Evolutionary conservation across 1,140 invertebrate genomes (phyloP).

Genomic region (Mamestra configurata): DNA sequence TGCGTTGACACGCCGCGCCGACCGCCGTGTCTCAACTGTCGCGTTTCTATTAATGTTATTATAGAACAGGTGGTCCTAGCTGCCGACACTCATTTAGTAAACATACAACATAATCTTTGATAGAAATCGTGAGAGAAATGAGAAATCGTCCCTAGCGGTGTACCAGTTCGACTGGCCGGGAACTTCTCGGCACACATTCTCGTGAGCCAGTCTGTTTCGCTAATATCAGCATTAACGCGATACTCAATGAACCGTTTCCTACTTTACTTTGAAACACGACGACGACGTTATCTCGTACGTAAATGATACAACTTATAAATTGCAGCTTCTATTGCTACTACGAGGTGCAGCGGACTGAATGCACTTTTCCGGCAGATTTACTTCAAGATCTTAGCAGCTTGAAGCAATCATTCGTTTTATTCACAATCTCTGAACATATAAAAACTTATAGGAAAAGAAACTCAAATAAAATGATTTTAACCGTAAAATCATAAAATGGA

Average conservation of each 20-base stretch:
- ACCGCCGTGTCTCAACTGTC: constrained; percentile 47
- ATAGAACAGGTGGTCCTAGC: constrained; percentile 50
- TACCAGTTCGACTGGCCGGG: constrained; percentile 27
- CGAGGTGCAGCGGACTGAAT: neutral
- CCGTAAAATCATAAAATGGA: too few relatives aligned
- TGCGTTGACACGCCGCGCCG: constrained; percentile 54
- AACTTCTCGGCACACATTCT: constrained; percentile 48
- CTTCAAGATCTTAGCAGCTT: neutral
- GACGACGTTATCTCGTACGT: constrained; percentile 19
- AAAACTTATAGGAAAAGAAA: too few relatives aligned
- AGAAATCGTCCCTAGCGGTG: neutral
- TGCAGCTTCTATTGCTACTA: neutral
- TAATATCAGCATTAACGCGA: constrained; percentile 55
- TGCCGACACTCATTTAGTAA: constrained; percentile 23
- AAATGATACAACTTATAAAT: constrained; percentile 6
- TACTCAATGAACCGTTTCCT: constrained; percentile 67
- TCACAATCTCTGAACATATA: too few relatives aligned
- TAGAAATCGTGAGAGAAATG: constrained; percentile 26
- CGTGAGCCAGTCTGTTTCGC: constrained; percentile 19
- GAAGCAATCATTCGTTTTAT: too few relatives aligned
- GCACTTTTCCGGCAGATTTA: neutral
- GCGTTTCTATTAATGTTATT: constrained; percentile 48
- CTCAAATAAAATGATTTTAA: too few relatives aligned
- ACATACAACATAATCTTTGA: constrained; percentile 14
- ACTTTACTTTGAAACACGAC: constrained; percentile 59